Base-by-base conservation (phyloP, 2,888 invertebrate species). In the Acleris laterana region DNA sequence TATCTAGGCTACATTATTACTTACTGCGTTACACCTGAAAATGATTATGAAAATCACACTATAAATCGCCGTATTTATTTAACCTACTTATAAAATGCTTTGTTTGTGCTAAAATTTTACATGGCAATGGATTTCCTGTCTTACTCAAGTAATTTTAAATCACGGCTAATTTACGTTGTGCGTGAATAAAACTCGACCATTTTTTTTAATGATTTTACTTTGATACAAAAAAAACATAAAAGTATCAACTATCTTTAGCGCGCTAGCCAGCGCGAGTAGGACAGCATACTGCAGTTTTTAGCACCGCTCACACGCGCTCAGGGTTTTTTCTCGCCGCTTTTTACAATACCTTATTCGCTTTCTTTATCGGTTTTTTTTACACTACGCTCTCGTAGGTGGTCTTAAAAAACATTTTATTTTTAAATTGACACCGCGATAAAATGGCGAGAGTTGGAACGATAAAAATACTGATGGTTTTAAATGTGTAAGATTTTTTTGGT, bases 281-380 rank as follows among this genome's bases (percentile, higher is more conserved):
- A 90, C 69, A 70, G 82, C 64, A 77, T 74, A 84, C 73, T 78
- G 81, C 81, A 85, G 82, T 88, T 89, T 89, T 89, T 88, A 87
- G 83, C 42, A 17, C 80, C 72, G 81, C 79, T 76, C 74, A 71
- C 78, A 79, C 80, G 75, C 78, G 70, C 72, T 69, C 80, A 70
- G 79, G 79, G 88, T 89, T 84, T 88, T 88, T 81, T 80, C 72
- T 77, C 77, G 74, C 79, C 83, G 86, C 88, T 87, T 89, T 89
- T 86, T 85, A 81, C 73, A 77, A 72, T 52, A 74, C 82, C 77
- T 77, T 82, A 83, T 83, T 80, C 75, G 72, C 81, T 86, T 85
- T 84, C 84, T 86, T 80, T 76, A 78, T 77, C 77, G 80, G 82
- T 82, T 77, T 75, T 85, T 81, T 82, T 76, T 75, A 69, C 71